Base-by-base conservation (phyloP, 2,113 vertebrate genomes). In the Cochlearius cochlearius region DNA sequence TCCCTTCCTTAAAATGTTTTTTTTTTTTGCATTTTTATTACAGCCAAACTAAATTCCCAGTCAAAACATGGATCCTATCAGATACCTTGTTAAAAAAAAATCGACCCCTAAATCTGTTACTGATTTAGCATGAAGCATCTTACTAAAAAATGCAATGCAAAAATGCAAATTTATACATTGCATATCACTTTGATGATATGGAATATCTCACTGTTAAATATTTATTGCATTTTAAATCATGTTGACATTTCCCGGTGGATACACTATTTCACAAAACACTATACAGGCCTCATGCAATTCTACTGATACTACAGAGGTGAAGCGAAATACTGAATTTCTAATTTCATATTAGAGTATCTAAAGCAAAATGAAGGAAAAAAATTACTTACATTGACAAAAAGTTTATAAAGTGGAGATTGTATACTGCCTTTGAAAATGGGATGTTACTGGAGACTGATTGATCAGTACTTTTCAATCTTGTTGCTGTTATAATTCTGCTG, bases 141-240 rank as follows among this genome's bases (percentile, higher is more conserved):
- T 59, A 58, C 45, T 43, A 67, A 95, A 84, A 96, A 88, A 90
- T 55, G 63, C 30, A 94, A 71, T 7, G 71, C 34, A 92, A 74
- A 96, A 90, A 91, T 86, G 83, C 52, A 95, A 62, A 95, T 95
- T 77, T 88, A 90, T 80, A 87, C 79, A 83, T 39, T 88, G 41
- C 52, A 21, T 59, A 83, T 91, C 43, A 69, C 12, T 86, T 86
- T 90, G 88, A 94, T 77, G 41, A 66, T 88, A 90, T 18, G 53
- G 63, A 93, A 84, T 88, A 66, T 88, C 30, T 82, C 47, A 55
- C 59, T 94, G 55, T 86, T 92, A 95, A 93, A 94, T 95, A 93
- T 94, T 95, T 93, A 95, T 74, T 91, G 43, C 47, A 92, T 91
- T 93, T 88, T 49, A 75, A 81, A 94, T 81, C 59, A 64, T 52